phyloP scores from a whole-genome alignment of 2,888 invertebrate species.

The Philhelius pedissequus region DNA sequence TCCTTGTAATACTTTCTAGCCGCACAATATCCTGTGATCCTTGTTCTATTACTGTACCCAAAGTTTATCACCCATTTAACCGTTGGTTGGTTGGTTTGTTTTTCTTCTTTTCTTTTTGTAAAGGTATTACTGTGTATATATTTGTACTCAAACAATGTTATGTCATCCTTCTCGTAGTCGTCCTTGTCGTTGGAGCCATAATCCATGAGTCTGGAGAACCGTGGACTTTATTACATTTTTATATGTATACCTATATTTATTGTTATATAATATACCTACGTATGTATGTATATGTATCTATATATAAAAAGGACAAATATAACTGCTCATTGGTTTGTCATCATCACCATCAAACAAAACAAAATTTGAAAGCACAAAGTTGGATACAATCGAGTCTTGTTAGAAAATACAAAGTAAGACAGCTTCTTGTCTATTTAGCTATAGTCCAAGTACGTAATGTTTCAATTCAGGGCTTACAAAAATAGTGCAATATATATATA shows the following conservation, averaged over 20 bases:
- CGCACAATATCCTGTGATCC: conserved; percentile 54
- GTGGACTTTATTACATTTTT: conserved; percentile 9
- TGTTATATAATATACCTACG: too few relatives aligned
- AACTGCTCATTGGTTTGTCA: neutral
- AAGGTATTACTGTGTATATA: conserved; percentile 22
- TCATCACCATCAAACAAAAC: neutral
- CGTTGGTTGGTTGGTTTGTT: neutral
- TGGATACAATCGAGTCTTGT: neutral
- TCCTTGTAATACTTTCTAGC: conserved; percentile 25
- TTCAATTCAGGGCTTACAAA: too few relatives aligned
- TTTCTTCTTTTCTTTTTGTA: neutral
- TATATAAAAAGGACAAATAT: neutral
- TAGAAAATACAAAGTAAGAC: neutral
- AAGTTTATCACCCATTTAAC: conserved; percentile 53
- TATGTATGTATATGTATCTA: neutral
- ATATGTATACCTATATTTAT: neutral
- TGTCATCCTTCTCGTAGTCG: neutral
- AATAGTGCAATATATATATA: too few relatives aligned
- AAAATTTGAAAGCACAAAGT: conserved; percentile 5
- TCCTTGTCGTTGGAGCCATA: neutral
- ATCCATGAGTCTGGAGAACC: conserved; percentile 27
- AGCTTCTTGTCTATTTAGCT: neutral
- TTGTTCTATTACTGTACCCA: conserved; percentile 37
- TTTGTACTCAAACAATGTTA: conserved; percentile 18
- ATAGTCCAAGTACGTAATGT: too few relatives aligned